phyloP scores from a whole-genome alignment of 1,140 invertebrate genomes.

The Grapholita molesta region DNA sequence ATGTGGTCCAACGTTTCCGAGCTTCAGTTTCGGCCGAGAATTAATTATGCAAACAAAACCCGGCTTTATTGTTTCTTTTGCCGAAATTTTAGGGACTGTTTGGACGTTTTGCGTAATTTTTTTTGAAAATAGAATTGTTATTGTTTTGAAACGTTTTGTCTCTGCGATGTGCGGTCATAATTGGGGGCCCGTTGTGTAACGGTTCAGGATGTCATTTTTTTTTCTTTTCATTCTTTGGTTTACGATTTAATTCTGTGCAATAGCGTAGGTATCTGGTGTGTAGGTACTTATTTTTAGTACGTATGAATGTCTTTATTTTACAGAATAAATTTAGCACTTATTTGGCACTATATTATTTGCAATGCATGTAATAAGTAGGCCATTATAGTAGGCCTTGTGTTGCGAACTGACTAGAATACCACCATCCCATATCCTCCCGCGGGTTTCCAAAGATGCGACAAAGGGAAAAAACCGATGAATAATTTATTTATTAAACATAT shows the following conservation, averaged over 20 bases:
- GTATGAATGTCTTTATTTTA: no score
- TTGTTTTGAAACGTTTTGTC: constrained; percentile 12
- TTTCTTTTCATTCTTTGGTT: neutral
- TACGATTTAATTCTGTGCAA: neutral
- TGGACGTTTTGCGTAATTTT: constrained; percentile 74
- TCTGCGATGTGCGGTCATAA: constrained; percentile 8
- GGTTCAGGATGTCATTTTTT: neutral
- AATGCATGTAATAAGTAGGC: no score
- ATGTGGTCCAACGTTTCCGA: constrained; percentile 55
- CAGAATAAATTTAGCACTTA: no score
- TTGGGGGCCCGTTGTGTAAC: neutral
- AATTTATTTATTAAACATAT: no score
- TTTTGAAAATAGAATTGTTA: constrained; percentile 42
- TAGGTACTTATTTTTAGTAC: no score
- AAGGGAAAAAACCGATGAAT: no score
- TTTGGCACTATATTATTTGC: no score
- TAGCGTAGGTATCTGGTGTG: no score
- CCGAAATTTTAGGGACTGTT: constrained; percentile 50
- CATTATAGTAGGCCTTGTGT: no score
- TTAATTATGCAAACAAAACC: constrained; percentile 68
- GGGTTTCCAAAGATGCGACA: no score
- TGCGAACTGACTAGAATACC: no score
- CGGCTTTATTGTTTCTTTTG: constrained; percentile 55
- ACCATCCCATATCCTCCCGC: no score
- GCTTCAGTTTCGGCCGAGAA: constrained; percentile 53